phyloP scores from a whole-genome alignment of 2,888 invertebrate species.

The Brenthis hecate region DNA sequence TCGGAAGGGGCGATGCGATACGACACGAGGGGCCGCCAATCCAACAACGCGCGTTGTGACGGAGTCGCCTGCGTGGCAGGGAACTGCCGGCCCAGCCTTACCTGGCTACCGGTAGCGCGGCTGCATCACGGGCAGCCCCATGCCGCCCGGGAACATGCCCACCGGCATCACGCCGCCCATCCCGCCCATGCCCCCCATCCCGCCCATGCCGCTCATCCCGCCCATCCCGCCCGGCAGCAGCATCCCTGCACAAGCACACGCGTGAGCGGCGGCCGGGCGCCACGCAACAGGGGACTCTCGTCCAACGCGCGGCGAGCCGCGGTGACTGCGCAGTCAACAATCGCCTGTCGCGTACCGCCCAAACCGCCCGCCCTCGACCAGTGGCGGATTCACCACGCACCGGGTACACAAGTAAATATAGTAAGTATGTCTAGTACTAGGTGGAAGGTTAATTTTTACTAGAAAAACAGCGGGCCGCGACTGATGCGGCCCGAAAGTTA shows the following conservation, averaged over 20 bases:
- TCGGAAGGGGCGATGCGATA: slow-evolving; percentile 18
- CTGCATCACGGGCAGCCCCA: slow-evolving; percentile 92
- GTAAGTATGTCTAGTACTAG: background rate
- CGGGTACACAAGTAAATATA: slow-evolving; percentile 1
- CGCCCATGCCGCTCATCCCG: slow-evolving; percentile 55
- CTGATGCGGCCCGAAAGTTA: background rate
- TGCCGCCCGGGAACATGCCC: slow-evolving; percentile 65
- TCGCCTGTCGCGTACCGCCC: slow-evolving; percentile 34
- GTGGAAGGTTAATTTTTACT: slow-evolving; percentile 2
- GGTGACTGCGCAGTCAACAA: slow-evolving; percentile 31
- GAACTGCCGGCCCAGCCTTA: slow-evolving; percentile 82
- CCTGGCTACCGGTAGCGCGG: slow-evolving; percentile 77
- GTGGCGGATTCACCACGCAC: slow-evolving; percentile 31
- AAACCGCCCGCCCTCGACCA: slow-evolving; percentile 11
- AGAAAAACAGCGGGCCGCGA: background rate
- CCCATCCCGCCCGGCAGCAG: slow-evolving; percentile 67
- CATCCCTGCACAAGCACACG: slow-evolving; percentile 65
- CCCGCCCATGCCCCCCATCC: slow-evolving; percentile 77
- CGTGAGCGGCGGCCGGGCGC: slow-evolving; percentile 34
- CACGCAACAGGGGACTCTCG: slow-evolving; percentile 41
- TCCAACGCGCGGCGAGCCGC: slow-evolving; percentile 34
- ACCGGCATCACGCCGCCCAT: slow-evolving; percentile 95
- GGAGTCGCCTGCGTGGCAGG: slow-evolving; percentile 75
- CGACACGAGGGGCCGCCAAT: slow-evolving; percentile 78
- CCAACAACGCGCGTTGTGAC: slow-evolving; percentile 82